Base-by-base conservation (phyloP, 2,113 vertebrate genomes). In the Pomatostomus ruficeps region DNA sequence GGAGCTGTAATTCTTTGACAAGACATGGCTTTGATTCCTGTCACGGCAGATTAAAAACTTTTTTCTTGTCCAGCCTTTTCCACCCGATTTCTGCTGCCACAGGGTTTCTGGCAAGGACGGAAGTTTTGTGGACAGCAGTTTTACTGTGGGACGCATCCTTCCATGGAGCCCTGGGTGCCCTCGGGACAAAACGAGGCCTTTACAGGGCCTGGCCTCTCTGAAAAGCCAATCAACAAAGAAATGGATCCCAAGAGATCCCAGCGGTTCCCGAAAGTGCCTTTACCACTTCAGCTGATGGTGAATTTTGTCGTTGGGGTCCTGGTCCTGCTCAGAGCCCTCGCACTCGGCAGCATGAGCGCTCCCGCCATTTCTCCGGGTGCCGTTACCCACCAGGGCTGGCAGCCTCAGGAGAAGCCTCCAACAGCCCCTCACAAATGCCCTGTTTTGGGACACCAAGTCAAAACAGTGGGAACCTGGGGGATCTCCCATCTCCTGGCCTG, bases 301-400 rank as follows among this genome's bases (percentile, higher is more conserved):
- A 35, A 46, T 51, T 72, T 55, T 68, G 54, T 13, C 14, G 49
- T 15, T 9, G 33, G 82, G 33, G 21, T 20, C 52, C 42, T 38
- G 24, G 43, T 42, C 2, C 10, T 45, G 21, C 62, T 58, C n/a
- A 33, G 45, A 68, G 36, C 26, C 62, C 45, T 40, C 5, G 25
- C 11, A 7, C 49, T 31, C 0, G 0, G 14, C 3, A 33, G 12
- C 16, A 25, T 0, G 3, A 55, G 63, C 14, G 2, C 31, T 51
- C 20, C 42, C 0, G 1, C 48, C 49, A 9, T 35, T 23, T 31
- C 65, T 81, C 35, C 2, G 18, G 4, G n/a, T 1, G 2, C 36
- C 7, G 1, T 21, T 2, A 7, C 36, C 25, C 24, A 4, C 10
- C 2, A 1, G n/a, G 15, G 66, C 67, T 28, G 20, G 26, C 36